These are phyloP conservation scores for Protomyctophum bolini DNA, from an alignment of 2,113 vertebrate genomes.

Conservation along the genomic window DNA sequence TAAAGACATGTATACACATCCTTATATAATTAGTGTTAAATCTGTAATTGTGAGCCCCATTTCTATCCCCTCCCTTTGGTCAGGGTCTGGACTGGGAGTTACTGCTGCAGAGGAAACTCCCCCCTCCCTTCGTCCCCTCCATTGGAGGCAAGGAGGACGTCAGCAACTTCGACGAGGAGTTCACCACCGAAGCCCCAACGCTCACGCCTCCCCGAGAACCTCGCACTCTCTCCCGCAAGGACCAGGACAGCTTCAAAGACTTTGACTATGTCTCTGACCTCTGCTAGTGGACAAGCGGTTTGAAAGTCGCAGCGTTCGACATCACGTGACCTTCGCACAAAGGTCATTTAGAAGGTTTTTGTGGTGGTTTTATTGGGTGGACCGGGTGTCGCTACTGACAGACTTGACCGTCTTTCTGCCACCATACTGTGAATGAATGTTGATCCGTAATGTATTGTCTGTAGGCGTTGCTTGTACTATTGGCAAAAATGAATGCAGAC, in stretches of 20 bases:
- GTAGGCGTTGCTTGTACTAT: slow-evolving; percentile 28
- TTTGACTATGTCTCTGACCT: slow-evolving; percentile 98
- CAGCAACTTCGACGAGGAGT: slow-evolving; percentile 98
- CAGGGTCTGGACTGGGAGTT: slow-evolving; percentile 94
- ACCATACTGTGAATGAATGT: slow-evolving; percentile 70
- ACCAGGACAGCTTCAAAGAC: slow-evolving; percentile 96
- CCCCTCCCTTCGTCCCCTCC: slow-evolving; percentile 92
- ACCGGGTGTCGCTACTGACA: background rate
- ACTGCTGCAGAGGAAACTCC: slow-evolving; percentile 89
- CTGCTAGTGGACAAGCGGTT: slow-evolving; percentile 80
- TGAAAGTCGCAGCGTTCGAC: background rate
- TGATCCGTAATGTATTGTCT: slow-evolving; percentile 28
- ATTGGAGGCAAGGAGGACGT: slow-evolving; percentile 91
- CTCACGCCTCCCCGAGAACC: slow-evolving; percentile 97
- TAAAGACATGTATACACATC: no score
- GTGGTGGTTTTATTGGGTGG: background rate
- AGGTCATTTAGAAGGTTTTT: slow-evolving; percentile 19
- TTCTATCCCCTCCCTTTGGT: background rate
- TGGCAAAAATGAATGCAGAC: slow-evolving; percentile 5
- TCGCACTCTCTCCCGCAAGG: slow-evolving; percentile 90
- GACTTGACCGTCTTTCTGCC: slow-evolving; percentile 21
- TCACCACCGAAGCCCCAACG: slow-evolving; percentile 91
- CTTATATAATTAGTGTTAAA: no score
- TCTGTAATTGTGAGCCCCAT: no score
- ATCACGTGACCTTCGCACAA: background rate